Conservation (phyloP, 1,140 invertebrate species). For the Bombus balteatus region DNA sequence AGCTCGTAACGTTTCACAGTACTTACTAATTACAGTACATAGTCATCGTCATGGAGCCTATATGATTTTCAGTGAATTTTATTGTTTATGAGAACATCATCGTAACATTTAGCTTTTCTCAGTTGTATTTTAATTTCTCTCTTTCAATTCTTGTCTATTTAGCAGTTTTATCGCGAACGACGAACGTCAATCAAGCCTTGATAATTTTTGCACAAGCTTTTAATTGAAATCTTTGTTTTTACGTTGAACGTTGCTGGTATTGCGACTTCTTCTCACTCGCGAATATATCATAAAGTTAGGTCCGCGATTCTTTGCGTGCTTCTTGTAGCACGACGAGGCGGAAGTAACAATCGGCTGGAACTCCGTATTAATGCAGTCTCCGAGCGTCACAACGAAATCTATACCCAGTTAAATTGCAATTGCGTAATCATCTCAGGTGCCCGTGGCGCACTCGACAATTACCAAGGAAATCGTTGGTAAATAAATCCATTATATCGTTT, state of each 20-base stretch:
- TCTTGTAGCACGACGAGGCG: conserved; percentile 37
- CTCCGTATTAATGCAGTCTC: conserved; percentile 52
- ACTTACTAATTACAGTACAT: background rate
- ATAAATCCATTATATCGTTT: conserved; percentile 38
- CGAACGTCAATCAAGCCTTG: too few species aligned
- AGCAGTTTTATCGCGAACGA: too few species aligned
- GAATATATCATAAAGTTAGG: background rate
- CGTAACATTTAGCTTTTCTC: background rate
- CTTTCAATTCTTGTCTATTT: background rate
- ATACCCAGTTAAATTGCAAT: conserved; percentile 54
- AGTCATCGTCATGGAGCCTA: background rate
- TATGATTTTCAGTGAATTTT: background rate
- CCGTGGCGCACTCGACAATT: conserved; percentile 28
- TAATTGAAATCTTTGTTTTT: background rate
- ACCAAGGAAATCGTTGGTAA: conserved; percentile 35
- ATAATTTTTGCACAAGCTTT: too few species aligned
- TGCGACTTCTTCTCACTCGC: background rate
- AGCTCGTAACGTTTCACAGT: background rate
- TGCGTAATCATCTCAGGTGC: conserved; percentile 63
- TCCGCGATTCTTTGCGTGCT: conserved; percentile 23
- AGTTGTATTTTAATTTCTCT: background rate
- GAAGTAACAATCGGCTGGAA: conserved; percentile 56
- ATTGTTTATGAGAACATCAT: background rate
- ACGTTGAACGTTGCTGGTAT: background rate
- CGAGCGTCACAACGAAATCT: conserved; percentile 46